phyloP scores from a whole-genome alignment of 2,113 vertebrate genomes.

The Gallinago paraguaiae region DNA sequence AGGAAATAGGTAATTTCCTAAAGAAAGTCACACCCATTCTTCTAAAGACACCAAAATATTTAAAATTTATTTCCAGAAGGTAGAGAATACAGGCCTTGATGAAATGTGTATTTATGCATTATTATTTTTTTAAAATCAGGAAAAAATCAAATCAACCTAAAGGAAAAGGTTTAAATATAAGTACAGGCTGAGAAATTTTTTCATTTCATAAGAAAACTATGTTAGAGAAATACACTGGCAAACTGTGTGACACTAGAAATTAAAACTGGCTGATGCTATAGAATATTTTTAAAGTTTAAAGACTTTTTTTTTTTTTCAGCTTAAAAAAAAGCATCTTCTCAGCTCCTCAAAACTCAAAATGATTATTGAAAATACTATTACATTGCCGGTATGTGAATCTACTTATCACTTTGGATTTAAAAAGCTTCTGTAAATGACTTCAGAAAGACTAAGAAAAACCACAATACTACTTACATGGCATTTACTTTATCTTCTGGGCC shows the following conservation, averaged over 20 bases:
- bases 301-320: not conserved
- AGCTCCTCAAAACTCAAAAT: not conserved
- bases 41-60: not conserved
- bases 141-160: not conserved
- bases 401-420: not conserved
- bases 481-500: constrained; percentile 83
- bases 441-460: not conserved
- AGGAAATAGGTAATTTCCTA: not conserved
- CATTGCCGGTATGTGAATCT: not conserved
- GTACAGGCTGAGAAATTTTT: not conserved
- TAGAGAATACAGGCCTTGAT: not conserved
- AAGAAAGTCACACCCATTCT: not conserved
- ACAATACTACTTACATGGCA: constrained; percentile 85
- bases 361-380: not conserved
- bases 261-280: not conserved
- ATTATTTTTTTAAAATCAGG: fast-evolving
- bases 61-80: not conserved
- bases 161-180: not conserved
- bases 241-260: not conserved
- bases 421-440: not conserved
- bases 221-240: not conserved
- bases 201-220: not conserved
- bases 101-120: not conserved
- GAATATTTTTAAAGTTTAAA: not conserved
- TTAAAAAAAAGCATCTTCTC: not conserved